phyloP scores from a whole-genome alignment of 1,140 invertebrate species.

The Harlomillsia oculata region DNA sequence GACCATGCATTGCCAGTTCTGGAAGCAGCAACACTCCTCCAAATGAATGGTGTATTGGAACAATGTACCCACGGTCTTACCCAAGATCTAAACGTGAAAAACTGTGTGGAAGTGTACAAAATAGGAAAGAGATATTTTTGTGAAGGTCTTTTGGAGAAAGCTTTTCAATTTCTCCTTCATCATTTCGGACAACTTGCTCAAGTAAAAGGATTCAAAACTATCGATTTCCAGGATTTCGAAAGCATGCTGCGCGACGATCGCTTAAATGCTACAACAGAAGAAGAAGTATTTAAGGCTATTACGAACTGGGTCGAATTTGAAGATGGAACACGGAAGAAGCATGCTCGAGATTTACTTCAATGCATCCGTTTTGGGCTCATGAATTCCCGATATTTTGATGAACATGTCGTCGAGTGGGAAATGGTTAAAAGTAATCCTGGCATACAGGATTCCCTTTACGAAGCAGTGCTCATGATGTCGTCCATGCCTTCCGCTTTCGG shows the following conservation, averaged over 20 bases:
- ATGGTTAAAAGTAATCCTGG: constrained; percentile 8
- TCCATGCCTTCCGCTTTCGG: constrained; percentile 49
- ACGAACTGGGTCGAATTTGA: constrained; percentile 46
- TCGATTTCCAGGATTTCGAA: constrained; percentile 47
- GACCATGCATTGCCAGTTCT: constrained; percentile 54
- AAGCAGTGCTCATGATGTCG: constrained; percentile 45
- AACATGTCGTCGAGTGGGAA: constrained; percentile 10
- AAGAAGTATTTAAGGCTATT: constrained; percentile 56
- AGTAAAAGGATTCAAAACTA: constrained; percentile 44
- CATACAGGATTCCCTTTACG: constrained; percentile 25
- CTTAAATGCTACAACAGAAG: constrained; percentile 59
- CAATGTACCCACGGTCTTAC: constrained; percentile 51
- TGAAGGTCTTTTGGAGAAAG: constrained; percentile 46
- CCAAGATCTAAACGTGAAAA: constrained; percentile 48
- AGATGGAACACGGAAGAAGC: constrained; percentile 41
- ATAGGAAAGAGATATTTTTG: constrained; percentile 61
- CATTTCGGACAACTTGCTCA: constrained; percentile 30
- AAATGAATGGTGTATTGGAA: constrained; percentile 52
- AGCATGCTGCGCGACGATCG: constrained; percentile 53
- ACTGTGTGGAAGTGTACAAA: constrained; percentile 57
- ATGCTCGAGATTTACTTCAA: constrained; percentile 51
- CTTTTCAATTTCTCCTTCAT: constrained; percentile 43
- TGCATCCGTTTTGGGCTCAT: constrained; percentile 58
- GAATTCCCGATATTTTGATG: constrained; percentile 50
- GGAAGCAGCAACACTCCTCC: constrained; percentile 53